Base-by-base conservation (phyloP, 2,113 vertebrate genomes). In the Zosterops pallidus region DNA sequence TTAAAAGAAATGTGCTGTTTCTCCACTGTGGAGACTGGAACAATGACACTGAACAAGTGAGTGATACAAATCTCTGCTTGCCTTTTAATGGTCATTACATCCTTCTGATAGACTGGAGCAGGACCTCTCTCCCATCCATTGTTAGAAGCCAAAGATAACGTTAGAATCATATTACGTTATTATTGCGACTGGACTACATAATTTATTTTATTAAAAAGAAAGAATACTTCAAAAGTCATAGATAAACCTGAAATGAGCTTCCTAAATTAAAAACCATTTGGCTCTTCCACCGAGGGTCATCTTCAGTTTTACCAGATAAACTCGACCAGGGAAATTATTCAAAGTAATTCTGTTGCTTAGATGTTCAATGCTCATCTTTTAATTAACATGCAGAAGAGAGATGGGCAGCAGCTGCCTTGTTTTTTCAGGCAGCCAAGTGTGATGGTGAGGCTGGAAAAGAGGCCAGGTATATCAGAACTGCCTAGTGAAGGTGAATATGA, bases 1-100 rank as follows among this genome's bases (percentile, higher is more conserved):
- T 98, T 98, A 89, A 95, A 96, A 97, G 92, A 95, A 95, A 96
- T 63, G 65, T 88, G 94, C 94, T 85, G 83, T 91, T 94, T 86
- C 95, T 64, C 85, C 60, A 70, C 70, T 26, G 64, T 63, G 74
- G 59, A 70, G 90, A 52, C 53, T 74, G 70, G 65, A 86, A 88
- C 76, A 83, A 70, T 83, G 86, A 81, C 84, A 86, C 64, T 35
- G 84, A 91, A 67, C 60, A 92, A 75, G 46, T 42, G 41, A 76
- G 69, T 49, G 86, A 93, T 96, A 81, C 31, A 93, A 94, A 83
- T 71, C 82, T 93, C 53, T 86, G 57, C 74, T 92, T 91, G 81
- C 84, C 91, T 95, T 94, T 94, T 94, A 62, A 67, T 80, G 67
- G 91, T 83, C 80, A 63, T 84, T 93, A 50, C 90, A 63, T 86